These are phyloP conservation scores for Crocallis elinguaria DNA, from an alignment of 2,888 invertebrate species.

Conservation along the genomic window DNA sequence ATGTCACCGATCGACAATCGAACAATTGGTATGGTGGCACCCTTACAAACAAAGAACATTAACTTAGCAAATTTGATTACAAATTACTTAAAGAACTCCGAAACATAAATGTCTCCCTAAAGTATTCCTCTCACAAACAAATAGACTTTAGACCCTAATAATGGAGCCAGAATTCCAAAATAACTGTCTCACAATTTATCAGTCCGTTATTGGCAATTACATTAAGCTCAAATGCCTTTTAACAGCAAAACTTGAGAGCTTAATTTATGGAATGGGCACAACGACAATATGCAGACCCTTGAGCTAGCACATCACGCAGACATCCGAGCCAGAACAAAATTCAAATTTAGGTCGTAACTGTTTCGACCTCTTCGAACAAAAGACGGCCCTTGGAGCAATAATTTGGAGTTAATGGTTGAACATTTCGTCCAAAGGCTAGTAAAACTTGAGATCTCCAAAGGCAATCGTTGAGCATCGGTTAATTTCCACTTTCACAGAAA, in stretches of 20 bases:
- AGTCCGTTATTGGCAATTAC: conserved; percentile 14
- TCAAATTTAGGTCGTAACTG: conserved; percentile 34
- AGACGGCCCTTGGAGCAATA: conserved; percentile 41
- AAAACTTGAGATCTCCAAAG: conserved; percentile 28
- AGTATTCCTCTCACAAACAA: not conserved
- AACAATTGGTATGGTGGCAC: too few relatives aligned
- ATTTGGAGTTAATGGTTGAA: conserved; percentile 46
- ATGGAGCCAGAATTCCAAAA: not conserved
- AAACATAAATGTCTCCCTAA: not conserved
- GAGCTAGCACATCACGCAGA: not conserved
- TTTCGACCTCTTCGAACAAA: conserved; percentile 35
- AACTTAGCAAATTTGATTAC: too few relatives aligned
- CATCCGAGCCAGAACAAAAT: conserved; percentile 13
- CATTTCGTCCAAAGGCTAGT: conserved; percentile 44
- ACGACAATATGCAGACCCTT: conserved; percentile 3
- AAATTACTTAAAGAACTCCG: too few relatives aligned
- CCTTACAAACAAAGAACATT: too few relatives aligned
- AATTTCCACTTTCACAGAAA: conserved; percentile 45
- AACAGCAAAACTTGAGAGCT: conserved; percentile 1
- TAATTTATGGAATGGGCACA: conserved; percentile 4
- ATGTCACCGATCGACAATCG: too few relatives aligned
- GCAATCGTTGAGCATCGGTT: conserved; percentile 44
- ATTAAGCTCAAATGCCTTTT: conserved; percentile 2
- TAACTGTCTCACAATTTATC: conserved; percentile 3
- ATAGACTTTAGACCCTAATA: not conserved